Evolutionary conservation across 2,113 vertebrate species (phyloP), one percentile per base, ranked within the genome.

Genomic region (Stictonetta naevosa): DNA sequence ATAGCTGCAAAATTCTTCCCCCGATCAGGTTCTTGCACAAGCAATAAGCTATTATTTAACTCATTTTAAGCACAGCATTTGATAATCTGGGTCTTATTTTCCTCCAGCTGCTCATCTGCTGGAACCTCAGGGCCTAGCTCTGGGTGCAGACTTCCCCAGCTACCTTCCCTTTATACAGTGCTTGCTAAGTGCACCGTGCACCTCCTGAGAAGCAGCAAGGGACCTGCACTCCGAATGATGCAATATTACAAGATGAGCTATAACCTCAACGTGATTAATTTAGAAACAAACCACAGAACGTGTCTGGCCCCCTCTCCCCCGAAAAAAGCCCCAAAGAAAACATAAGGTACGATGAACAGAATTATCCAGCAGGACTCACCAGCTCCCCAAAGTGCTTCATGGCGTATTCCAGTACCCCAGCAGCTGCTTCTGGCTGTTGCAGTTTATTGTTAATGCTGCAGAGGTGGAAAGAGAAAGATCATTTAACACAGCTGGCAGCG

Each of bases 301-400:
- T 55, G 26, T 48, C 20, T 21, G 20, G 46, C 10, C 46, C 20
- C 20, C 20, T 48, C 20, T 48, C 21, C 23, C 19, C 26, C 31
- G 7, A 36, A 38, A 60, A 44, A 73, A 5, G 28, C 19, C 17
- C 9, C 19, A 85, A 52, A 82, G 12, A 64, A 91, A 68, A 36
- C 13, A 0, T 1, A 15, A 53, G 62, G 46, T 8, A 31, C 0
- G n/a, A 67, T 71, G 66, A 71, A 73, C 3, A 1, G 7, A 55
- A 38, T 29, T 42, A 40, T 33, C 63, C 74, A 83, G 56, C 29
- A 83, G 69, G 31, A 97, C 99, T 99, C 92, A 99, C 99, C 99
- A 99, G 97, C 92, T 99, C 99, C 48, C 99, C 99, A 83, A 99
- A 99, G 97, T 99, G 99, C 81, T 99, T 99, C 99, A 99, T 99